Evolutionary conservation across 35 echinoderm and acorn worm species (phyloP), one percentile per base, ranked within the genome.

Genomic region (Apostichopus californicus): DNA sequence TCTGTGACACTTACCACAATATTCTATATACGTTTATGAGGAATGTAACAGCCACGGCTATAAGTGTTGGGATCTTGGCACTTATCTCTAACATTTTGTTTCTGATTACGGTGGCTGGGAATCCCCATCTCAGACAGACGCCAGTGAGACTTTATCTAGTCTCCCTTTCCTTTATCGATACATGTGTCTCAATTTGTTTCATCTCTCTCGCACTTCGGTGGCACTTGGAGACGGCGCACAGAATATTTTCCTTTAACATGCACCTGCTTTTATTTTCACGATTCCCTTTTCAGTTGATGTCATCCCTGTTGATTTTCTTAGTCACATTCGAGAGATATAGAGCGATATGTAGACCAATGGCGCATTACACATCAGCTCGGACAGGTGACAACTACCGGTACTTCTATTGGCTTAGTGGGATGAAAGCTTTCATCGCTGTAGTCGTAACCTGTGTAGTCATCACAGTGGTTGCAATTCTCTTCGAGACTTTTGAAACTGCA

Each of bases 81-180:
- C 6, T 75, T 22, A 18, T 75, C 7, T 75, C 71, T 22, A 75
- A 75, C 71, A 4, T 20, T 18, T 75, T 75, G 71, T 75, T 75
- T 20, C 71, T 75, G 14, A 20, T 75, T 75, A 75, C 71, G 17
- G 20, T 75, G 1, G 71, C 71, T 7, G 18, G 7, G 13, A 13
- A 73, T 18, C 71, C 14, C 71, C 71, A 73, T 73, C 71, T 73
- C 71, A 73, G 71, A 73, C 71, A 73, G 71, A 73, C 71, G 71
- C 11, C 71, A 0, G 71, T 73, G 2, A 73, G 71, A 18, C 6
- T 73, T 6, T 22, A n/a, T 5, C 71, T 73, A n/a, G 15, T 22
- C 14, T 7, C 71, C 5, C 71, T 73, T 17, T 73, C 71, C 15
- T 73, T 73, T 73, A 73, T 73, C 2, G 71, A 73, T 73, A 22